These are phyloP conservation scores for Orchesella flavescens DNA, from an alignment of 2,888 invertebrate genomes.

Conservation along the genomic window DNA sequence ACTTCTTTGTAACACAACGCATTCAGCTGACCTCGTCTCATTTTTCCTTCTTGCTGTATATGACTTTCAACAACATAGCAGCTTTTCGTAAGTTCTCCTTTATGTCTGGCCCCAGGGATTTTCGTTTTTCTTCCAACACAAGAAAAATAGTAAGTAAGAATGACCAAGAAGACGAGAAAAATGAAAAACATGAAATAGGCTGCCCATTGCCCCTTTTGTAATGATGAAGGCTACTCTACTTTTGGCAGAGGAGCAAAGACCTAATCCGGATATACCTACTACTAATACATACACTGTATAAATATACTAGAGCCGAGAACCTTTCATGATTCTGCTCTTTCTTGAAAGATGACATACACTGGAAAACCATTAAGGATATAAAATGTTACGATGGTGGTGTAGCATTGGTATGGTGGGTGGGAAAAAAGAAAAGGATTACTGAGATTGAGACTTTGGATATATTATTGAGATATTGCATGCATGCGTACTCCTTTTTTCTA, in stretches of 20 bases:
- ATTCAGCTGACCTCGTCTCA: slow-evolving; percentile 35
- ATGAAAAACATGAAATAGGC: slow-evolving; percentile 21
- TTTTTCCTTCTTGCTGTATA: slow-evolving; percentile 15
- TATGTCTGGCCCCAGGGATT: slow-evolving; percentile 33
- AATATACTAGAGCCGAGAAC: too few relatives aligned
- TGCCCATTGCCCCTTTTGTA: not conserved
- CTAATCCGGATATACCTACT: too few relatives aligned
- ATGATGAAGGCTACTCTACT: not conserved
- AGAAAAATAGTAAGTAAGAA: not conserved
- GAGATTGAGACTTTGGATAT: slow-evolving; percentile 17
- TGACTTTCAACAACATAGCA: not conserved
- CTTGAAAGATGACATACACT: not conserved
- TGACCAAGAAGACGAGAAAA: slow-evolving; percentile 33
- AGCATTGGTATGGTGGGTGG: not conserved
- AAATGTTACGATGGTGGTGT: too few relatives aligned
- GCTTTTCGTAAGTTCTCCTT: not conserved
- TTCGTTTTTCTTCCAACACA: not conserved
- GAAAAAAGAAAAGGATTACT: not conserved
- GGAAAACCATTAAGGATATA: slow-evolving; percentile 1
- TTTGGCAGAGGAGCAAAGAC: too few relatives aligned
- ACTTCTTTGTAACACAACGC: not conserved
- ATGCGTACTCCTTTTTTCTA: not conserved
- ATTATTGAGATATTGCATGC: slow-evolving; percentile 16
- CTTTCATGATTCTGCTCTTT: slow-evolving; percentile 1
- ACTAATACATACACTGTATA: too few relatives aligned